Percentiles rank a stretch among this genome's conserved stretches.
phyloP scores from a whole-genome alignment of 2,113 vertebrate species.

The Pterophyllum scalare region DNA sequence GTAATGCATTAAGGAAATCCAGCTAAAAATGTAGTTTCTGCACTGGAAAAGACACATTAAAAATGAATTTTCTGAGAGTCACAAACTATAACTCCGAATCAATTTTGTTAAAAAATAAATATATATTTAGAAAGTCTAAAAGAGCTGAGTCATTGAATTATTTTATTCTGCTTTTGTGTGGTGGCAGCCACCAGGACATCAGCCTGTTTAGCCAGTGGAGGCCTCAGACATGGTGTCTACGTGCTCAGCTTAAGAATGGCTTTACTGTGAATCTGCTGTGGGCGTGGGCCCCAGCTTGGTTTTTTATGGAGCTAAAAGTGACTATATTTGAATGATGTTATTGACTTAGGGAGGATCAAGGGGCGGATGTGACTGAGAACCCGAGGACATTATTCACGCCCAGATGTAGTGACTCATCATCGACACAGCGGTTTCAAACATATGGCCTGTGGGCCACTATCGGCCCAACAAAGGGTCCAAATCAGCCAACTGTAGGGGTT shows the following conservation, averaged over 20 bases:
- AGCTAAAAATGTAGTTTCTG: background rate
- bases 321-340: background rate
- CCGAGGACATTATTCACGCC: background rate
- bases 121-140: background rate
- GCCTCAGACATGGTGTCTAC: background rate
- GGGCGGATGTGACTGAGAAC: background rate
- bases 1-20: background rate
- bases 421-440: background rate
- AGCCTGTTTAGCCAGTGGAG: background rate
- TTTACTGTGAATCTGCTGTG: background rate
- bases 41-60: background rate
- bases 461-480: background rate
- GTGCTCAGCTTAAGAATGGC: background rate
- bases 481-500: background rate
- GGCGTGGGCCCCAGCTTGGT: background rate
- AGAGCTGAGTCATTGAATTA: background rate
- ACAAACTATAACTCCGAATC: background rate
- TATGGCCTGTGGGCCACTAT: background rate
- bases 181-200: background rate
- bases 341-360: background rate
- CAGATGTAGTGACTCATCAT: background rate
- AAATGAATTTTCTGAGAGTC: rapidly evolving
- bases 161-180: background rate
- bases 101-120: background rate
- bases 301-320: background rate